Conservation (phyloP, 1,140 invertebrate species). For the Neodiprion lecontei region DNA sequence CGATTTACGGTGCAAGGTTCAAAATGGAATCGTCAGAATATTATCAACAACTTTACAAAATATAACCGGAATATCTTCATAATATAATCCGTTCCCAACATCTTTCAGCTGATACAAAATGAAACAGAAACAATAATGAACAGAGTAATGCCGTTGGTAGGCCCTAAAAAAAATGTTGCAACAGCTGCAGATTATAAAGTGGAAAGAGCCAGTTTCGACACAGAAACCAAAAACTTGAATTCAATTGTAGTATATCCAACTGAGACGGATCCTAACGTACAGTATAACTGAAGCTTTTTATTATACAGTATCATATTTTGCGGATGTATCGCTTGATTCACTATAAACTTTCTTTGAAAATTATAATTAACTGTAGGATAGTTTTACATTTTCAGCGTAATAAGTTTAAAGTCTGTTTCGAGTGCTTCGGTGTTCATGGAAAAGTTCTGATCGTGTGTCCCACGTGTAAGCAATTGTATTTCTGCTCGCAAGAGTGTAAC, state of each 20-base stretch:
- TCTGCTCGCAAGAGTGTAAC: constrained; percentile 24
- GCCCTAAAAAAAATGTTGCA: neutral
- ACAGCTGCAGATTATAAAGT: neutral
- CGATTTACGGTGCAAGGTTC: too few relatives aligned
- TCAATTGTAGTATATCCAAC: too few relatives aligned
- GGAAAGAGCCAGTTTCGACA: neutral
- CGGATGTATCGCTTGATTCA: neutral
- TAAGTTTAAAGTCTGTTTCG: constrained; percentile 8
- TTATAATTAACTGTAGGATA: too few relatives aligned
- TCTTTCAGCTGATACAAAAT: neutral
- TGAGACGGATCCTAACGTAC: neutral
- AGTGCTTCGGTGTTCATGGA: constrained; percentile 10
- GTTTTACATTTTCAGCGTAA: neutral
- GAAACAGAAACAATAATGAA: constrained; percentile 3
- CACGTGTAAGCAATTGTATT: constrained; percentile 20
- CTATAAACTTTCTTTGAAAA: neutral
- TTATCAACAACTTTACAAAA: too few relatives aligned
- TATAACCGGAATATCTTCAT: neutral
- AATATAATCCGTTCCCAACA: neutral
- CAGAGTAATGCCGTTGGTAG: neutral
- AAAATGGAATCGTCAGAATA: too few relatives aligned
- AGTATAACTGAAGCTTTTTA: neutral
- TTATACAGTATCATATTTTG: too few relatives aligned
- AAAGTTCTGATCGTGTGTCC: constrained; percentile 9
- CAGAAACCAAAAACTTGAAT: neutral